Evolutionary conservation across 2,888 invertebrate species (phyloP).

Genomic region (Aleiodes leptofemur): DNA sequence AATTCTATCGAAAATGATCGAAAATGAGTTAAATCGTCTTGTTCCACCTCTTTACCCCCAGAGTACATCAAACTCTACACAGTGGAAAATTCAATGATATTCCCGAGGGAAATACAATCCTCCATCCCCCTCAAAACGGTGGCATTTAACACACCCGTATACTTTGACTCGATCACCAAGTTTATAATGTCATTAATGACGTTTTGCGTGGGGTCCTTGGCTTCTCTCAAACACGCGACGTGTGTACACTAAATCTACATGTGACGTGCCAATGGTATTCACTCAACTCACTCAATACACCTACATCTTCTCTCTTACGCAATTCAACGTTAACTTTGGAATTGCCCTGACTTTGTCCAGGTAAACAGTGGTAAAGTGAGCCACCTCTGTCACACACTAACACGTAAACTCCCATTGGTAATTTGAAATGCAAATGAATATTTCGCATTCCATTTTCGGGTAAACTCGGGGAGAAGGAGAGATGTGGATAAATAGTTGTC

Average conservation of each 20-base stretch:
- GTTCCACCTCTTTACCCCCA: too few relatives aligned
- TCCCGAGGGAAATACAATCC: neutral
- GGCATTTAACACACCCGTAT: constrained; percentile 18
- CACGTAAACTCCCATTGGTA: constrained; percentile 39
- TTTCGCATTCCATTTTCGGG: constrained; percentile 58
- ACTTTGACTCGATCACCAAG: constrained; percentile 20
- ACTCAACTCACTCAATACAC: constrained; percentile 39
- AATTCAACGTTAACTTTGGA: constrained; percentile 40
- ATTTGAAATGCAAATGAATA: constrained; percentile 70
- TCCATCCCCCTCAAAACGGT: constrained; percentile 8
- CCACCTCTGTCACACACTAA: neutral
- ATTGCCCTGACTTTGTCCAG: constrained; percentile 48
- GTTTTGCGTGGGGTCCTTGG: constrained; percentile 3
- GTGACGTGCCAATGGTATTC: constrained; percentile 37
- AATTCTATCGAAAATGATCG: too few relatives aligned
- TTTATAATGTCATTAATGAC: constrained; percentile 34
- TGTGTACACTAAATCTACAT: constrained; percentile 42
- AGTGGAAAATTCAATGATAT: constrained; percentile 15
- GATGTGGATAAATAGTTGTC: constrained; percentile 25
- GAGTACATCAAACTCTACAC: neutral
- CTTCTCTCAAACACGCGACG: constrained; percentile 16
- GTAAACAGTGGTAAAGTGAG: constrained; percentile 46
- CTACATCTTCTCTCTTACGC: constrained; percentile 22
- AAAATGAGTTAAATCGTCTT: too few relatives aligned
- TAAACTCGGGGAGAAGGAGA: constrained; percentile 35